phyloP scores from a whole-genome alignment of 2,113 vertebrate genomes.

The Ictalurus furcatus region DNA sequence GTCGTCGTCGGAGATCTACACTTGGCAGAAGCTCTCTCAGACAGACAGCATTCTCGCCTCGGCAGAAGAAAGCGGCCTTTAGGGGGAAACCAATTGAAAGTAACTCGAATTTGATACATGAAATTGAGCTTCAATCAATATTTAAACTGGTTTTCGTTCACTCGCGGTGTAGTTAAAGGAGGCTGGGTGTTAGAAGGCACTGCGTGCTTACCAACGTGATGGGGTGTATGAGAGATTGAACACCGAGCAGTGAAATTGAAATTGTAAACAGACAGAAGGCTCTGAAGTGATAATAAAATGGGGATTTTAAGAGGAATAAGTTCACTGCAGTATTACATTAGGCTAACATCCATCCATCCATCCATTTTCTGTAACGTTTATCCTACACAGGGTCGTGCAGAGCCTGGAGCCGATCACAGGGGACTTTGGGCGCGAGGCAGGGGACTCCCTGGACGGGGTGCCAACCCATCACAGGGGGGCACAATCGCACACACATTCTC shows the following conservation, averaged over 20 bases:
- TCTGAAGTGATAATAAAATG: neutral
- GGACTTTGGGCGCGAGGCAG: no score
- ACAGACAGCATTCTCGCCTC: neutral
- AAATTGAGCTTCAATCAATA: neutral
- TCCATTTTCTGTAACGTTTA: no score
- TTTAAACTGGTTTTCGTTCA: neutral
- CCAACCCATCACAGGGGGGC: no score
- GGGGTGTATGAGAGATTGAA: neutral
- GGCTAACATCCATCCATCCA: no score
- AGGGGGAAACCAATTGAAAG: neutral
- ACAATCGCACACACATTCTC: no score
- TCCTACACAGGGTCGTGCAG: no score
- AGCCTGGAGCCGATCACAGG: no score
- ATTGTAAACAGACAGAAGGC: neutral
- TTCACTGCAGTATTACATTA: neutral
- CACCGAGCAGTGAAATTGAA: neutral
- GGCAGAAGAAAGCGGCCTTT: neutral
- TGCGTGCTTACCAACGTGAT: neutral
- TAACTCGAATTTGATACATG: constrained; percentile 3
- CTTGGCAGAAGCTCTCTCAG: neutral
- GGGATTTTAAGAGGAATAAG: neutral
- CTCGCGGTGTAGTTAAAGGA: neutral
- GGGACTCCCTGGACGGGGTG: no score
- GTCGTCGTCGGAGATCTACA: neutral
- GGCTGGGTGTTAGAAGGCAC: neutral